A percentile compares a stretch with the other conserved stretches of the same genome.
Evolutionary conservation across 2,113 vertebrate genomes (phyloP).

Genomic region (Azemiops feae): DNA sequence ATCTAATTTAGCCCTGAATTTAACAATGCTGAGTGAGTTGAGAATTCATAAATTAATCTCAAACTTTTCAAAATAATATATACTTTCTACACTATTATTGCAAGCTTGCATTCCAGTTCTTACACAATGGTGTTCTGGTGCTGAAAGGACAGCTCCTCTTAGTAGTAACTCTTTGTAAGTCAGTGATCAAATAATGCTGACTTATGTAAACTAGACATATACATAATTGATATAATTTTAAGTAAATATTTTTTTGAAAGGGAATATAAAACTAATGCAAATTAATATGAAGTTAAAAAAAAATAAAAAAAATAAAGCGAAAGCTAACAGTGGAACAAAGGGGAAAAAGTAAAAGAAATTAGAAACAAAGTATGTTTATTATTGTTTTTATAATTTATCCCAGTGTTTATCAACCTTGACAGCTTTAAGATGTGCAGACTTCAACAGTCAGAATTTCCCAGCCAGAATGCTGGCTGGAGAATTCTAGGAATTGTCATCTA

Average conservation of each 20-base stretch:
- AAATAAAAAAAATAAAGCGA: not conserved
- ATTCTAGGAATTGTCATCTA: not conserved
- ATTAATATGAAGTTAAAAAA: not conserved
- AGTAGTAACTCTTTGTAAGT: not conserved
- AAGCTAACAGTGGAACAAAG: not conserved
- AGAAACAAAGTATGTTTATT: too few relatives aligned
- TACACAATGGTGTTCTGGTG: constrained; percentile 13
- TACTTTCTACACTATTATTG: not conserved
- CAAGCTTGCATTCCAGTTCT: not conserved
- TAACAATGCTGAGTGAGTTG: not conserved
- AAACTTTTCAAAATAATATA: not conserved
- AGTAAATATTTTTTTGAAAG: not conserved
- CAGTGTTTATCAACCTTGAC: not conserved
- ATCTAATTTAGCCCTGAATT: not conserved
- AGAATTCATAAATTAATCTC: not conserved
- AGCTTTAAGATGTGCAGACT: not conserved
- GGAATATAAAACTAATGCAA: not conserved
- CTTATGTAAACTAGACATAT: not conserved
- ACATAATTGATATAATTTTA: not conserved
- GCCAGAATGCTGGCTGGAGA: not conserved
- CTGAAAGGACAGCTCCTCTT: constrained; percentile 60
- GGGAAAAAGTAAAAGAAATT: not conserved
- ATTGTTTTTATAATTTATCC: not conserved
- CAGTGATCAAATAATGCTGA: not conserved
- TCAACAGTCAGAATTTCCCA: not conserved